Base-by-base conservation (phyloP, 1,140 invertebrate genomes). In the Archivesica marissinica region DNA sequence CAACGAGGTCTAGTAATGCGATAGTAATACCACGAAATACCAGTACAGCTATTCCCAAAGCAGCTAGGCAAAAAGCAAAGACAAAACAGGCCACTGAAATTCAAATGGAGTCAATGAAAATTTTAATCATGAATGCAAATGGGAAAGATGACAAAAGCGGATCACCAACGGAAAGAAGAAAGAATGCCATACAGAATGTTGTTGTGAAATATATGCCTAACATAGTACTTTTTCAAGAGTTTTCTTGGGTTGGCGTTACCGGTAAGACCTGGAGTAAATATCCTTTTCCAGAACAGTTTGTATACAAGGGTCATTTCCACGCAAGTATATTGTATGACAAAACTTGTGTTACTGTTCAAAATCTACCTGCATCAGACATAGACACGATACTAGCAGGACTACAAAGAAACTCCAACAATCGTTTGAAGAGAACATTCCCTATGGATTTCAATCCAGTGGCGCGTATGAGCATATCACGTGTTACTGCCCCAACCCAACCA, bases 111-210 rank as follows among this genome's bases (percentile, higher is more conserved):
- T 41, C 38, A 17, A n/a, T 76, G 20, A 79, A 79, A 68, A 33
- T 79, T 9, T 30, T 79, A n/a, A 52, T 79, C 20, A 79, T 79
- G 77, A 79, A 79, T 66, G 77, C 77, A 47, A 47, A 64, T 20
- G 77, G 77, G 2, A 44, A 64, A 25, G 20, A 28, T 44, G 59
- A 79, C n/a, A 76, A 59, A 47, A 35, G 56, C 44, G 77, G 61
- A 11, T 20, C 41, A 17, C 33, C 56, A 4, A 9, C 77, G 30
- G 61, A 64, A 64, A 79, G 77, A 64, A 64, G 59, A 35, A 64
- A 35, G 52, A 39, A 66, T 28, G 41, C 59, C 0, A 79, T 79
- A 44, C 61, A 64, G n/a, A 66, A 66, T 50, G 44, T 79, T 20
- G 38, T 79, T 13, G 23, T 38, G 0, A 79, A 52, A 52, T 23